Conservation (phyloP, 1,140 invertebrate species). For the Odontomachus brunneus region DNA sequence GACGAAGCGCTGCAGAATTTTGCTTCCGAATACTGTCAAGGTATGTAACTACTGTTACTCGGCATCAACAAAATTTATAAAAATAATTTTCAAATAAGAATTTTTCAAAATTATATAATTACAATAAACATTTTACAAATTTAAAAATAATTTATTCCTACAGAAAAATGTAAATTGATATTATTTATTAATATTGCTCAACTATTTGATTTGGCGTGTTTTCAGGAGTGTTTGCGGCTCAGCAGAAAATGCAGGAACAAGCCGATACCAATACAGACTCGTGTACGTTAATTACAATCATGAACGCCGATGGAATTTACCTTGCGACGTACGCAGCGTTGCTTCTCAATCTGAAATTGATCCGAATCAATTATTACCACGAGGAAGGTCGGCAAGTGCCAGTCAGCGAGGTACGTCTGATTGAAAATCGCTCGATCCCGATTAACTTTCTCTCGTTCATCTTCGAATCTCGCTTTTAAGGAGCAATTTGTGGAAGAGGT, state of each 20-base stretch:
- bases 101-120: not conserved
- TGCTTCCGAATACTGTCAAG: constrained; percentile 95
- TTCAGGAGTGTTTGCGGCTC: constrained; percentile 82
- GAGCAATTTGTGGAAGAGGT: constrained; percentile 96
- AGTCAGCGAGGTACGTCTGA: constrained; percentile 87
- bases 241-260: constrained; percentile 82
- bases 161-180: not conserved
- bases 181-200: not conserved
- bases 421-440: not conserved
- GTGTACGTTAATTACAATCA: constrained; percentile 89
- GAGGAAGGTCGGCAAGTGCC: constrained; percentile 86
- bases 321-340: constrained; percentile 94
- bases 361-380: constrained; percentile 91
- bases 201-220: constrained; percentile 1
- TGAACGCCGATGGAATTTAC: constrained; percentile 98
- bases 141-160: no score
- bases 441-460: not conserved
- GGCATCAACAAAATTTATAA: no score
- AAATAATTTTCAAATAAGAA: no score
- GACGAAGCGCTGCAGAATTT: constrained; percentile 96
- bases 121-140: not conserved
- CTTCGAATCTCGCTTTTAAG: constrained; percentile 81
- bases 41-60: no score
- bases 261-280: constrained; percentile 73
- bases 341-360: constrained; percentile 93